phyloP scores from a whole-genome alignment of 2,797 vertebrate genomes.

The Balearica regulorum region DNA sequence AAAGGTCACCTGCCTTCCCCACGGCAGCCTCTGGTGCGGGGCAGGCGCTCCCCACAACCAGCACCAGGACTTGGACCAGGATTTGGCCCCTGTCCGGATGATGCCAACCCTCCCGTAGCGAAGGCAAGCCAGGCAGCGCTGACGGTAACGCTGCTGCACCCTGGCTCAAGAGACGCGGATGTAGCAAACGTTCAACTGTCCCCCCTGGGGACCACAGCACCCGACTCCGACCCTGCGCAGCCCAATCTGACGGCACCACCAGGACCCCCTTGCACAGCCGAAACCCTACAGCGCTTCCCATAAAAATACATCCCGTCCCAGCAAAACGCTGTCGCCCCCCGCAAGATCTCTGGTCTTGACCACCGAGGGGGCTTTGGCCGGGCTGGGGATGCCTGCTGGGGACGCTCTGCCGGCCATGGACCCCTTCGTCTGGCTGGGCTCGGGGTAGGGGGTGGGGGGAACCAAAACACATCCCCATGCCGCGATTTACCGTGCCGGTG shows the following conservation, averaged over 20 bases:
- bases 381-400: rapidly evolving
- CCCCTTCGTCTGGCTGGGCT: rapidly evolving
- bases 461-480: not conserved
- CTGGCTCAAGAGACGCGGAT: rapidly evolving
- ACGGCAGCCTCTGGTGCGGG: not conserved
- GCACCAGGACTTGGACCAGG: not conserved
- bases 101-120: rapidly evolving
- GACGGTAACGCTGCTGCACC: not conserved
- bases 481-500: not conserved
- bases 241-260: not conserved
- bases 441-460: not conserved
- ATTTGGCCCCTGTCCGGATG: not conserved
- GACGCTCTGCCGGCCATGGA: not conserved
- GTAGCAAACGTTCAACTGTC: not conserved
- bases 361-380: rapidly evolving
- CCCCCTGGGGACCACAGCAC: not conserved
- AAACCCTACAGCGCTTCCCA: not conserved
- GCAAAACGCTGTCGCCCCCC: rapidly evolving
- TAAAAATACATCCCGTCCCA: rapidly evolving
- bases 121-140: not conserved
- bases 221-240: rapidly evolving
- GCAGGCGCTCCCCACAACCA: not conserved
- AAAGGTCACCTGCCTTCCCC: not conserved
- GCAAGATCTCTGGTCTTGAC: not conserved
- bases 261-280: rapidly evolving